Evolutionary conservation across 2,797 vertebrate species (phyloP).

Genomic region (Macropodus opercularis): DNA sequence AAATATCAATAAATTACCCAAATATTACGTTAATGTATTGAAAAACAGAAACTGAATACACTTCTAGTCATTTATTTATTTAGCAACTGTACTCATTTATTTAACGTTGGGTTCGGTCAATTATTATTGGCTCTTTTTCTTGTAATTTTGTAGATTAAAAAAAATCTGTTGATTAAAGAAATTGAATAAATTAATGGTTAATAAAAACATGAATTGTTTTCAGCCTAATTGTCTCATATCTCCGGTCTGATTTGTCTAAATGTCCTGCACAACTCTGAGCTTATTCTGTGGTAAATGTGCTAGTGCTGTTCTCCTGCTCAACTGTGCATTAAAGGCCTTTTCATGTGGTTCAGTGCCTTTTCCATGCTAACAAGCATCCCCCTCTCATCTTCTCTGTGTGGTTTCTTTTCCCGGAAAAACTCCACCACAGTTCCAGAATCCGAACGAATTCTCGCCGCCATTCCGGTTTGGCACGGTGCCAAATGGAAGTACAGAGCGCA

Average conservation of each 20-base stretch:
- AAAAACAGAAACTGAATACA: background rate
- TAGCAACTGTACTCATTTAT: no score
- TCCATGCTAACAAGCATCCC: constrained; percentile 57
- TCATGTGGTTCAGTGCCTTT: constrained; percentile 54
- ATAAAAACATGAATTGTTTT: no score
- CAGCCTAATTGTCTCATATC: constrained; percentile 6
- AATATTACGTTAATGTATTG: no score
- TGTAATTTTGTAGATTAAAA: background rate
- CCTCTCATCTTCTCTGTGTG: constrained; percentile 61
- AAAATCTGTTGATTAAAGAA: background rate
- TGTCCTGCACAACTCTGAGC: constrained; percentile 17
- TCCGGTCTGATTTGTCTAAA: no score
- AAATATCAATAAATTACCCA: background rate
- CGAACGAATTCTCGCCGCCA: constrained; percentile 97
- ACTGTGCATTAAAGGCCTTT: constrained; percentile 60
- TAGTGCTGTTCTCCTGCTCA: constrained; percentile 42
- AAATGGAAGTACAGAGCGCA: constrained; percentile 98
- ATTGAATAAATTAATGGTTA: background rate
- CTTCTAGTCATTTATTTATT: background rate
- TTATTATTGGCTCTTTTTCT: no score
- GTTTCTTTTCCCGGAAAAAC: constrained; percentile 41
- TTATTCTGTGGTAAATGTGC: constrained; percentile 45
- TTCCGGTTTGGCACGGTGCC: constrained; percentile 98
- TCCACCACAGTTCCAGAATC: constrained; percentile 92
- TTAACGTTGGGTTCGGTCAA: no score